These are phyloP conservation scores for Odobenus rosmarus DNA, from an alignment of 2,113 vertebrate genomes.

Conservation along the genomic window DNA sequence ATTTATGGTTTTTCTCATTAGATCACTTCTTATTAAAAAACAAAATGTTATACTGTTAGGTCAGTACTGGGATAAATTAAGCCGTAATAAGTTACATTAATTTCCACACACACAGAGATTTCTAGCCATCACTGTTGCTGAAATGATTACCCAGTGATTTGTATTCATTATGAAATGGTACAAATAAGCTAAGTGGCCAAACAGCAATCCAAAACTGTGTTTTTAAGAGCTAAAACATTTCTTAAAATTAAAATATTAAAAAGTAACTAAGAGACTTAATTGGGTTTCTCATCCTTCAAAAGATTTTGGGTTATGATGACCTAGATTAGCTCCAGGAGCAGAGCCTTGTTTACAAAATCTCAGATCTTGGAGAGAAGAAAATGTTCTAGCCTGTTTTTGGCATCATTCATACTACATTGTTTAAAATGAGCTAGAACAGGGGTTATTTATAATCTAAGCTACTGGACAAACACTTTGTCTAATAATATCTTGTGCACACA, in stretches of 20 bases:
- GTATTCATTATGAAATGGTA: constrained; percentile 21
- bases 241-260: constrained; percentile 54
- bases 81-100: not conserved
- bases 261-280: constrained; percentile 37
- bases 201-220: not conserved
- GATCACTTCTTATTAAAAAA: constrained; percentile 9
- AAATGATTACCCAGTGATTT: constrained; percentile 19
- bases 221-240: constrained; percentile 55
- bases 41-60: not conserved
- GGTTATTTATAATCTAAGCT: constrained; percentile 80
- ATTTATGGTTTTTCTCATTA: constrained; percentile 10
- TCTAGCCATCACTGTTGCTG: not conserved
- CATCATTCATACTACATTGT: constrained; percentile 77
- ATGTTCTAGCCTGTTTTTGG: constrained; percentile 78
- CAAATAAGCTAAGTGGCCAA: constrained; percentile 19
- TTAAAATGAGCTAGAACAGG: constrained; percentile 79
- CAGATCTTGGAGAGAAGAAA: constrained; percentile 75
- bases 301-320: constrained; percentile 68
- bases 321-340: constrained; percentile 63
- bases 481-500: constrained; percentile 67
- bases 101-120: not conserved
- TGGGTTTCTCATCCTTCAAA: constrained; percentile 49
- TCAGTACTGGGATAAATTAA: constrained; percentile 10
- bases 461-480: constrained; percentile 67
- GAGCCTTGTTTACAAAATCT: constrained; percentile 74